These are phyloP conservation scores for Atethmia centrago DNA, from an alignment of 2,888 invertebrate genomes.

Conservation along the genomic window DNA sequence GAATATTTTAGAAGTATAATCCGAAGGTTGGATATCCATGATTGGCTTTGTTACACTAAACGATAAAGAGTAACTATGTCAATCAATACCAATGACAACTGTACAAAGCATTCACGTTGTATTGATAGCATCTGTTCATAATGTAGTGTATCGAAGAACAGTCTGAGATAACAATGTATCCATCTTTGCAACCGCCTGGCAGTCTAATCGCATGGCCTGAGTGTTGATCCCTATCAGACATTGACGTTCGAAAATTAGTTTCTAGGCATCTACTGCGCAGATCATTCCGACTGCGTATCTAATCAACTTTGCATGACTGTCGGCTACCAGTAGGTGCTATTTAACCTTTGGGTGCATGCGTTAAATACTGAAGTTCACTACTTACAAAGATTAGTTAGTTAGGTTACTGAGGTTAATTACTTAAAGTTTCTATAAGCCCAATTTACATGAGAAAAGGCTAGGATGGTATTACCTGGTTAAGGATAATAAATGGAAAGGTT, in stretches of 20 bases:
- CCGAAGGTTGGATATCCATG: constrained; percentile 6
- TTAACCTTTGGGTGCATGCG: constrained; percentile 18
- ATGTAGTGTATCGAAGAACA: constrained; percentile 28
- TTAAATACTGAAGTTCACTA: constrained; percentile 7
- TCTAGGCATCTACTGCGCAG: constrained; percentile 41
- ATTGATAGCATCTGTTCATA: constrained; percentile 53
- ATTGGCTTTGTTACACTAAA: constrained; percentile 21
- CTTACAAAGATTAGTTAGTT: constrained; percentile 11
- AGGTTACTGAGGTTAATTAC: not conserved
- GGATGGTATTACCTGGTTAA: not conserved
- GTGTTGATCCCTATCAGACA: constrained; percentile 45
- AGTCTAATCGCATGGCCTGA: constrained; percentile 40
- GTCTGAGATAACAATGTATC: constrained; percentile 47
- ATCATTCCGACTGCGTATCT: constrained; percentile 22
- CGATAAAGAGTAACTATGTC: constrained; percentile 49
- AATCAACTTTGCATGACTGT: constrained; percentile 25
- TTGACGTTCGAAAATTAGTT: constrained; percentile 25
- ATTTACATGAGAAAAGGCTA: not conserved
- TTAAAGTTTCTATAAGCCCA: not conserved
- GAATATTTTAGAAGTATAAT: not conserved
- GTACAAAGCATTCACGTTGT: constrained; percentile 33
- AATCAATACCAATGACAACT: constrained; percentile 37
- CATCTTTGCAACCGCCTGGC: constrained; percentile 26
- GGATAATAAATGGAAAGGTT: not conserved
- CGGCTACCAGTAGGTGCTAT: not conserved